phyloP scores from a whole-genome alignment of 2,888 invertebrate genomes.

The Magallana nippona region DNA sequence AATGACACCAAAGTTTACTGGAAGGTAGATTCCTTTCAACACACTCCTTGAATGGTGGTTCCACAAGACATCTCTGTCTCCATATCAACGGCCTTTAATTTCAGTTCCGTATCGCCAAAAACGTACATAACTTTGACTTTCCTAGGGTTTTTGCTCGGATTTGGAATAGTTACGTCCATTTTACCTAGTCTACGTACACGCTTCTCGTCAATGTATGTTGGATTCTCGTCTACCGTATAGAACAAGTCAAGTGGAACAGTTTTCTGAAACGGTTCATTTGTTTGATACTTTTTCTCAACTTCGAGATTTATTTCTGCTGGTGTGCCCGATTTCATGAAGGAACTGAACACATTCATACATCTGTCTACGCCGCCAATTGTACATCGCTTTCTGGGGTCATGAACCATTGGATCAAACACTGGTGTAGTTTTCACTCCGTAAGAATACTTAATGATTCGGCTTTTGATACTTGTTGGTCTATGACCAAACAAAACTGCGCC shows the following conservation, averaged over 20 bases:
- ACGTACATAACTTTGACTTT: slow-evolving; percentile 45
- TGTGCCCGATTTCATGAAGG: slow-evolving; percentile 51
- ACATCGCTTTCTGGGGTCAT: slow-evolving; percentile 37
- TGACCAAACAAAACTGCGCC: slow-evolving; percentile 56
- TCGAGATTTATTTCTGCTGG: slow-evolving; percentile 41
- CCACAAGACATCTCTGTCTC: slow-evolving; percentile 43
- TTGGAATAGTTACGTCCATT: slow-evolving; percentile 46
- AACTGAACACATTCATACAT: slow-evolving; percentile 48
- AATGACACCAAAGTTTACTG: no score
- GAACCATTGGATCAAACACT: slow-evolving; percentile 41
- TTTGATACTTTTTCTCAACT: slow-evolving; percentile 43
- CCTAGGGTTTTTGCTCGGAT: slow-evolving; percentile 41
- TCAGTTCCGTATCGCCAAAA: slow-evolving; percentile 55
- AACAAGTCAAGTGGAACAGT: slow-evolving; percentile 39
- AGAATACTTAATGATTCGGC: slow-evolving; percentile 50
- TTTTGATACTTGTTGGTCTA: slow-evolving; percentile 53
- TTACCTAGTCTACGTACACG: slow-evolving; percentile 48
- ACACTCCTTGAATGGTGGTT: not conserved
- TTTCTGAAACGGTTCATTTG: slow-evolving; percentile 39
- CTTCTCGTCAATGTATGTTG: slow-evolving; percentile 50
- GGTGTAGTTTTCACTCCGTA: slow-evolving; percentile 50
- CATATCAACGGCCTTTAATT: slow-evolving; percentile 46
- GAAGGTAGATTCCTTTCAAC: not conserved
- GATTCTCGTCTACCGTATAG: slow-evolving; percentile 5
- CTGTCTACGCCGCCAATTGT: slow-evolving; percentile 33